phyloP scores from a whole-genome alignment of 2,797 vertebrate genomes.

The Tragelaphus eurycerus region DNA sequence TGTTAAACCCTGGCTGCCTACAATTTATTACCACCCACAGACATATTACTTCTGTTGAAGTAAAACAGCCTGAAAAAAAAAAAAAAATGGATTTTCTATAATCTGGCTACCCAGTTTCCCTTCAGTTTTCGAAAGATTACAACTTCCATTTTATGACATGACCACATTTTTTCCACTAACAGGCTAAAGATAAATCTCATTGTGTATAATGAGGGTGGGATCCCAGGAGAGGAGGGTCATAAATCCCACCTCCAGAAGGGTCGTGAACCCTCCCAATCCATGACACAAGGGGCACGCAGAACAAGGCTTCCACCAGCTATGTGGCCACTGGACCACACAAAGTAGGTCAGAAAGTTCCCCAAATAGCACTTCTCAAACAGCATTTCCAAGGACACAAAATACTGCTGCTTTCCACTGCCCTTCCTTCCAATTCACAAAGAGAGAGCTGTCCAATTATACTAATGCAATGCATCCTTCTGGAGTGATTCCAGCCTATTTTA shows the following conservation, averaged over 20 bases:
- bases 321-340: not conserved
- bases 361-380: not conserved
- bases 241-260: slow-evolving; percentile 12
- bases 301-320: not conserved
- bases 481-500: not conserved
- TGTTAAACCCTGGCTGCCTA: not conserved
- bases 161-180: slow-evolving; percentile 43
- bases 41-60: slow-evolving; percentile 45
- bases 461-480: not conserved
- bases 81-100: slow-evolving; percentile 43
- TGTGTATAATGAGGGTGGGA: not conserved
- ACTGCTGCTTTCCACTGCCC: not conserved
- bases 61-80: not conserved
- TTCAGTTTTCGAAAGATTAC: slow-evolving; percentile 63
- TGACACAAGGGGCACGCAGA: not conserved
- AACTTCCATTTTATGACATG: slow-evolving; percentile 55
- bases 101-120: slow-evolving; percentile 32
- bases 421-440: not conserved
- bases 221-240: not conserved
- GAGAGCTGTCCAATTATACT: slow-evolving; percentile 14
- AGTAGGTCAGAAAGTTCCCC: not conserved
- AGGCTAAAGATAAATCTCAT: slow-evolving; percentile 40
- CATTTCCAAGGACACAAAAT: slow-evolving; percentile 28
- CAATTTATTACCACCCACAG: slow-evolving; percentile 56
- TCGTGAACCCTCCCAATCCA: not conserved